Conservation (phyloP, 2,888 invertebrate genomes). For the Rhagium mordax region DNA sequence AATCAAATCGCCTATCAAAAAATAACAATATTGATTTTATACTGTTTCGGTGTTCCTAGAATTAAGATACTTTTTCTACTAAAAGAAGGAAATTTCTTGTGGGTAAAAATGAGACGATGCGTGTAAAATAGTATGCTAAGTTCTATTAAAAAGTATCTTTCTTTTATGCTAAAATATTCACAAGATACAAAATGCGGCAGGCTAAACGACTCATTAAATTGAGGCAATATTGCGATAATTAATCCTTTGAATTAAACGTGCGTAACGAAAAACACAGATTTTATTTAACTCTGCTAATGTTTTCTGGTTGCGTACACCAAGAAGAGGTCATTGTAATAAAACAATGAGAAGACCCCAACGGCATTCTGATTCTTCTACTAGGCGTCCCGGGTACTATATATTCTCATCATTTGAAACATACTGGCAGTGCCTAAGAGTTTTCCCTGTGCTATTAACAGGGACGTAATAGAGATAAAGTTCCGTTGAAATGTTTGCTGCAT, state of each 20-base stretch:
- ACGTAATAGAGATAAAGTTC: not conserved
- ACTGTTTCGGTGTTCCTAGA: too few relatives aligned
- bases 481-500: not conserved
- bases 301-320: conserved; percentile 1
- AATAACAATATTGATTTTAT: too few relatives aligned
- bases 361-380: conserved; percentile 1
- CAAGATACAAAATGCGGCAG: too few relatives aligned
- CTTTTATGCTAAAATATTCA: too few relatives aligned
- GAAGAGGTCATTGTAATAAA: conserved; percentile 14
- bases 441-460: conserved; percentile 2
- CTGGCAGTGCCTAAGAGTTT: conserved; percentile 2
- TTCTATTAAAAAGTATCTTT: too few relatives aligned
- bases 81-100: too few relatives aligned
- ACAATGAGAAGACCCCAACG: not conserved
- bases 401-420: not conserved
- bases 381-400: conserved; percentile 12
- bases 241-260: not conserved
- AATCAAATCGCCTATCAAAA: too few relatives aligned
- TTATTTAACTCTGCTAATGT: not conserved
- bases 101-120: too few relatives aligned
- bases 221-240: too few relatives aligned
- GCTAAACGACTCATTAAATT: not conserved
- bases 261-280: not conserved
- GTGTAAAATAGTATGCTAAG: too few relatives aligned
- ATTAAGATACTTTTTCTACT: too few relatives aligned